These are phyloP conservation scores for Periophthalmus magnuspinnatus DNA, from an alignment of 2,797 vertebrate species.

Conservation along the genomic window DNA sequence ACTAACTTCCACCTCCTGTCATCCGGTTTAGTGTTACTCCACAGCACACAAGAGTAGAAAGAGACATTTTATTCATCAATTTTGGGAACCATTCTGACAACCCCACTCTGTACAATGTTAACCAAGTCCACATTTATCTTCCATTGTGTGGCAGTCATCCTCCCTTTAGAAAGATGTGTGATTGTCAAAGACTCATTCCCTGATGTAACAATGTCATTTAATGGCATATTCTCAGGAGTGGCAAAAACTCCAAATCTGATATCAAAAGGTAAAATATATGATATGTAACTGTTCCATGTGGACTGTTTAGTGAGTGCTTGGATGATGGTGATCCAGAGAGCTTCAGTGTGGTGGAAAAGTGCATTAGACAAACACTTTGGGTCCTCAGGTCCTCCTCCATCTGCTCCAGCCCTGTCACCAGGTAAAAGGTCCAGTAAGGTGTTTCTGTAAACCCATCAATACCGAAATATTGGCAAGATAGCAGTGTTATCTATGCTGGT, in stretches of 20 bases:
- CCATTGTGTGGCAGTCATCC: conserved; percentile 19
- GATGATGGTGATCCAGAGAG: conserved; percentile 22
- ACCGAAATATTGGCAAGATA: neutral
- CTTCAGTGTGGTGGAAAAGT: conserved; percentile 60
- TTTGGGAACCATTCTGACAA: conserved; percentile 30
- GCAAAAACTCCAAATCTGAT: neutral
- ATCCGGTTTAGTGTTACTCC: conserved; percentile 17
- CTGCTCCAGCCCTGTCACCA: conserved; percentile 3
- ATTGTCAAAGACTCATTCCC: conserved; percentile 67
- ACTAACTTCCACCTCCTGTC: neutral
- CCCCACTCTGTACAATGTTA: conserved; percentile 27
- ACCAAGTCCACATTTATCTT: conserved; percentile 26
- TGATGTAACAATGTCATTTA: conserved; percentile 42
- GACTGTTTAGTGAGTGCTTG: conserved; percentile 13
- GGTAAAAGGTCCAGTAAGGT: neutral
- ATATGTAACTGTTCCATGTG: conserved; percentile 10
- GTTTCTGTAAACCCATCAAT: conserved; percentile 12
- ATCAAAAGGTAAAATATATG: conserved; percentile 12
- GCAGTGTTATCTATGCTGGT: neutral
- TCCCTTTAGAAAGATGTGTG: conserved; percentile 35
- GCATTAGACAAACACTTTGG: conserved; percentile 45
- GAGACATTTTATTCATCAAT: conserved; percentile 57
- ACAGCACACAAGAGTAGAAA: conserved; percentile 21
- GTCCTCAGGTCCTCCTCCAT: conserved; percentile 10
- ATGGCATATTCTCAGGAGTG: conserved; percentile 10